These are phyloP conservation scores for Phalacrocorax aristotelis DNA, from an alignment of 2,113 vertebrate genomes.

Conservation along the genomic window DNA sequence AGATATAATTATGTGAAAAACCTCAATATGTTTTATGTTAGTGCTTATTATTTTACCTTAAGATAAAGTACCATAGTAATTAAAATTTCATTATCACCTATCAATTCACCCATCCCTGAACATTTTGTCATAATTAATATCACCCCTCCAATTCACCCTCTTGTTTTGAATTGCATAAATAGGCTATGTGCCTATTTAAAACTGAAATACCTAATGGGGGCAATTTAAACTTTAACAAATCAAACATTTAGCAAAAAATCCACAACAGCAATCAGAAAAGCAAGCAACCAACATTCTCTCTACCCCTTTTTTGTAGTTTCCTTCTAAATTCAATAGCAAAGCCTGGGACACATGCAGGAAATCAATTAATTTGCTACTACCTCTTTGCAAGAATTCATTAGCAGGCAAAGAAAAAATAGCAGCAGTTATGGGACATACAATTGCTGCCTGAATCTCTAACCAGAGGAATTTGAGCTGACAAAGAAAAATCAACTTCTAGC, in stretches of 20 bases:
- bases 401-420: conserved; percentile 25
- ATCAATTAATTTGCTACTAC: conserved; percentile 39
- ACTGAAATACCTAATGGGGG: background rate
- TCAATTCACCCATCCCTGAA: background rate
- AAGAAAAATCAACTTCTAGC: conserved; percentile 70
- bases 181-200: background rate
- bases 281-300: background rate
- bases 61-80: background rate
- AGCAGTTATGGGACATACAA: conserved; percentile 20
- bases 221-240: background rate
- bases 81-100: conserved; percentile 19
- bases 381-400: conserved; percentile 37
- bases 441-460: conserved; percentile 12
- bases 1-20: background rate
- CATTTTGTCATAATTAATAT: background rate
- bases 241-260: background rate
- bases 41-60: background rate
- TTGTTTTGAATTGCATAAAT: background rate
- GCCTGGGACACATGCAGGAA: background rate
- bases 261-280: background rate
- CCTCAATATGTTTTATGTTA: background rate
- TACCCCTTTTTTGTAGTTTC: background rate
- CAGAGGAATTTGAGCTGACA: conserved; percentile 45
- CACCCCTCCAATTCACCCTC: background rate
- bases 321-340: conserved; percentile 4